Conservation (phyloP, 2,888 invertebrate genomes). For the Scaptomyza polygonia region DNA sequence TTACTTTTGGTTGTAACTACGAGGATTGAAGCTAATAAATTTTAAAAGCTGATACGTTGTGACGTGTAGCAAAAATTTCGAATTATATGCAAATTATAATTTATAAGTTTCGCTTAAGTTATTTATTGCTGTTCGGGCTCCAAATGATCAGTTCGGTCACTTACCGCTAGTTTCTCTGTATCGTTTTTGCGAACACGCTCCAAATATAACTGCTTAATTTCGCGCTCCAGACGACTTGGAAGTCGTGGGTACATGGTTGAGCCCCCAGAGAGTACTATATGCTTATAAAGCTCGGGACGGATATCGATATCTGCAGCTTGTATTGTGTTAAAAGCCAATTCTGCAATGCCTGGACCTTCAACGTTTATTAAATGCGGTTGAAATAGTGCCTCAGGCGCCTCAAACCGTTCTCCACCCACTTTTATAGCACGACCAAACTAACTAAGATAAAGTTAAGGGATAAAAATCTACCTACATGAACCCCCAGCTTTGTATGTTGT, state of each 20-base stretch:
- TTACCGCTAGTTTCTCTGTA: constrained; percentile 92
- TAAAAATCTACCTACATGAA: not conserved
- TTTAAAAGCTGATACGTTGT: no score
- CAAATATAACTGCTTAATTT: constrained; percentile 98
- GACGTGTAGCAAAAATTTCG: no score
- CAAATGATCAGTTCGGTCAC: not conserved
- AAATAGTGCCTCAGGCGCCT: constrained; percentile 99
- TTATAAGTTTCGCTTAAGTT: no score
- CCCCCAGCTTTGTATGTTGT: not conserved
- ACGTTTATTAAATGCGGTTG: constrained; percentile 99
- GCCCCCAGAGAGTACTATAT: constrained; percentile 98
- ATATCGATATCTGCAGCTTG: constrained; percentile 98
- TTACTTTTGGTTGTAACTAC: no score
- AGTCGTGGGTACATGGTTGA: constrained; percentile 99
- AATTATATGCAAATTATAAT: no score
- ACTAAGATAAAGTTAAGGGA: constrained; percentile 84
- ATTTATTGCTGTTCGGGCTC: no score
- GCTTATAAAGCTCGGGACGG: constrained; percentile 98
- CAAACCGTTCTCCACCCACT: constrained; percentile 98
- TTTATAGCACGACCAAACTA: constrained; percentile 97
- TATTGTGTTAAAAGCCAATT: constrained; percentile 98
- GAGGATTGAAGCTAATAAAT: no score
- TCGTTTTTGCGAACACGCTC: constrained; percentile 98
- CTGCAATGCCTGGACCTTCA: constrained; percentile 98
- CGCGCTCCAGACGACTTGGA: constrained; percentile 97